Base-by-base conservation (phyloP, 2,113 vertebrate genomes). In the Barbus barbus region DNA sequence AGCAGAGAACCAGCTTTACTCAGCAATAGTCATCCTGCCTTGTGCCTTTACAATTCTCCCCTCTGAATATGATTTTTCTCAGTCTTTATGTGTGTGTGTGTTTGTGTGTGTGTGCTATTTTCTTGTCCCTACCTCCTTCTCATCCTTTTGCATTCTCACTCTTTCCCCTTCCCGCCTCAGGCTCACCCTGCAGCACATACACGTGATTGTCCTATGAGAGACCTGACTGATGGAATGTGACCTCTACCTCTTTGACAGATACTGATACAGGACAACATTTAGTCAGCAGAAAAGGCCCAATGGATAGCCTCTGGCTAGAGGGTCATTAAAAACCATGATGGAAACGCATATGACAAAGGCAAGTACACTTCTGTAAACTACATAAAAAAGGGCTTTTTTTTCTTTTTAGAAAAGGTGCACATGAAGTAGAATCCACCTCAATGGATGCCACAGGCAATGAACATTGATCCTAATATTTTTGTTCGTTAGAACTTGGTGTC, bases 1-100 rank as follows among this genome's bases (percentile, higher is more conserved):
- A 89, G 78, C 53, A 80, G 77, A 76, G 56, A 84, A 83, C 69
- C 58, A 76, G 80, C 83, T 85, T 88, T 86, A 87, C 86, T 89
- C 85, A 86, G 87, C 86, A 86, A 74, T 86, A 86, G 86, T 67
- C 69, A 3, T 46, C 20, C 65, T 22, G 9, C 26, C 33, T 56
- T 13, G 33, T 69, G 51, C 33, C 53, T 72, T 36, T 71, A 22
- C 26, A 26, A 5, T 67, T 22, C 48, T 69, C 51, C 46, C 75
- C 26, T 26, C 20, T 78, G 26, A 76, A 83, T 51, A 38, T 11
- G 1, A 14, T 71, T 31, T 63, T 51, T 75, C 84, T 84, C 53
- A 48, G 28, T 46, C 41, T 22, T 26, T 61, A 6, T 75, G 41
- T 72, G 63, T 80, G 51, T 75, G 67, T 83, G 33, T 81, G 69